These are phyloP conservation scores for Ceratothoa steindachneri DNA, from an alignment of 2,888 invertebrate genomes.

Conservation along the genomic window DNA sequence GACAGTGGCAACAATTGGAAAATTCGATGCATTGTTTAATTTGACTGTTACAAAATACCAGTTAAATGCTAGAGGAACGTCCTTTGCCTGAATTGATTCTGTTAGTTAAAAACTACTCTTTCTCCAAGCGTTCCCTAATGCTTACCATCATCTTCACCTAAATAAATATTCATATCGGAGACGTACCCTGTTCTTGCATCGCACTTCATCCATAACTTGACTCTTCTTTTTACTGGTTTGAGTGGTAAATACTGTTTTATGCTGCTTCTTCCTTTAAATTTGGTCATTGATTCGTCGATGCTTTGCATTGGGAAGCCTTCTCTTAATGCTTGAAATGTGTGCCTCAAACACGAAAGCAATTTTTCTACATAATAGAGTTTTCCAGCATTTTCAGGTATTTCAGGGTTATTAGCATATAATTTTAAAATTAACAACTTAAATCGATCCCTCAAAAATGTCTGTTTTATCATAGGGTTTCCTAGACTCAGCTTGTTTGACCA, in stretches of 20 bases:
- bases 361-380: conserved; percentile 1
- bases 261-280: background rate
- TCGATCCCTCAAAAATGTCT: conserved; percentile 1
- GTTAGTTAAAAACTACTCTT: conserved; percentile 4
- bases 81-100: conserved; percentile 39
- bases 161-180: conserved; percentile 7
- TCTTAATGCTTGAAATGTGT: background rate
- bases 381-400: background rate
- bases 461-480: conserved; percentile 4
- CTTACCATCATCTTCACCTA: background rate
- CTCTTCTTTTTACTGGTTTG: conserved; percentile 5
- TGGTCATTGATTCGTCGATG: conserved; percentile 7
- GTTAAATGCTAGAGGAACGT: conserved; percentile 32
- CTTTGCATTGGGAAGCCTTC: background rate
- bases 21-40: conserved; percentile 37
- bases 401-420: background rate
- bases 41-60: conserved; percentile 44
- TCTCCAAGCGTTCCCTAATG: background rate
- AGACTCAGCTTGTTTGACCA: background rate
- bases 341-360: background rate
- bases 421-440: background rate
- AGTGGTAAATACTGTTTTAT: conserved; percentile 1
- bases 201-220: background rate
- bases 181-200: background rate
- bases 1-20: conserved; percentile 48